Conservation (phyloP, 2,113 vertebrate genomes). For the Passer domesticus region DNA sequence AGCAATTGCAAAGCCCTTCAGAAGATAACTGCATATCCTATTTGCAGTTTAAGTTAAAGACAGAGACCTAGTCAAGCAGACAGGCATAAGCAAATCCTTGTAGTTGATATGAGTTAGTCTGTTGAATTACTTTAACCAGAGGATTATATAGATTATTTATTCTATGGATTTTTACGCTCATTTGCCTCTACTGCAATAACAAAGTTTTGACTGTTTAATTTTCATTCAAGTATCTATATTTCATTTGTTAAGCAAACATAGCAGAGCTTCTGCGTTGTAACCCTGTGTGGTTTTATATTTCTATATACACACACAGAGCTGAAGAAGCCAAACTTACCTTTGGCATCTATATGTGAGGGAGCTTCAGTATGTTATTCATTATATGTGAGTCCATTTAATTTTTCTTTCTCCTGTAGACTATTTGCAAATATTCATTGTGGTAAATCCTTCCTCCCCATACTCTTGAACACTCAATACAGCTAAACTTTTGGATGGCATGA, state of each 20-base stretch:
- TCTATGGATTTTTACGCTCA: conserved; percentile 39
- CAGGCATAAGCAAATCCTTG: conserved; percentile 24
- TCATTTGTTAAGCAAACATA: conserved; percentile 38
- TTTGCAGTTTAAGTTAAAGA: conserved; percentile 39
- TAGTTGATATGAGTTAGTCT: background rate
- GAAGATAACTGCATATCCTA: background rate
- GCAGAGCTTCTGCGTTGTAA: conserved; percentile 16
- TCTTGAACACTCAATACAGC: background rate
- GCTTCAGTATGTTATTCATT: background rate
- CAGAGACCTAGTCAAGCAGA: background rate
- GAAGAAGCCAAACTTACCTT: conserved; percentile 17
- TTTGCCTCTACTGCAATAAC: conserved; percentile 46
- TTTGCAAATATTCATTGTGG: background rate
- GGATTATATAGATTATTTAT: conserved; percentile 54
- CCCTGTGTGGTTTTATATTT: conserved; percentile 32
- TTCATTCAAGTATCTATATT: conserved; percentile 49
- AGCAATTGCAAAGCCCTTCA: background rate
- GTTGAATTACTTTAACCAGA: conserved; percentile 27
- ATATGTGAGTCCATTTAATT: background rate
- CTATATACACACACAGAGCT: background rate
- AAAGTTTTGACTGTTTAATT: conserved; percentile 44
- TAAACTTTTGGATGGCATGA: background rate
- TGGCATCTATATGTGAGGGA: background rate
- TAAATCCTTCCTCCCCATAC: background rate
- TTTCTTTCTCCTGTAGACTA: background rate